Percentiles rank a stretch among this genome's conserved stretches.
Conservation (phyloP, 1,140 invertebrate species). For the Pseudomyrmex flavicornis region DNA sequence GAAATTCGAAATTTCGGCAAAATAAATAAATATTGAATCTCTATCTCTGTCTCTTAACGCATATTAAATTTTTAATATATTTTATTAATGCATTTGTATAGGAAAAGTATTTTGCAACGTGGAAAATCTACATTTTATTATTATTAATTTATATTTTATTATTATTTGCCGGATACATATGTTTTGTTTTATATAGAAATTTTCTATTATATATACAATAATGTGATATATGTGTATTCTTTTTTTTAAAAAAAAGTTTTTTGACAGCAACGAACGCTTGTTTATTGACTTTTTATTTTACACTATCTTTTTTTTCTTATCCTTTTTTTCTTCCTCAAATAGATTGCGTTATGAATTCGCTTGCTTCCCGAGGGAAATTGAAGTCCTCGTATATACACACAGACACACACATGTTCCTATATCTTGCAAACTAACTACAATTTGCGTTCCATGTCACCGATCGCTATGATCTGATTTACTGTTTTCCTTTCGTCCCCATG, state of each 20-base stretch:
- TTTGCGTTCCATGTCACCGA: slow-evolving; percentile 46
- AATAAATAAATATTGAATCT: not conserved
- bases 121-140: too few relatives aligned
- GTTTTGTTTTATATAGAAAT: not conserved
- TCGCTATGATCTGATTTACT: slow-evolving; percentile 30
- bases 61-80: not conserved
- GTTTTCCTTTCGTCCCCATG: slow-evolving; percentile 3
- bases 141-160: too few relatives aligned
- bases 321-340: not conserved
- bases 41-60: not conserved
- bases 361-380: slow-evolving; percentile 60
- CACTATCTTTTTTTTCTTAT: not conserved
- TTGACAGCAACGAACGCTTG: not conserved
- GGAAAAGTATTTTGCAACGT: too few relatives aligned
- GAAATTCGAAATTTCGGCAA: not conserved
- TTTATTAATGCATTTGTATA: not conserved
- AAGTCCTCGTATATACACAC: not conserved
- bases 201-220: not conserved
- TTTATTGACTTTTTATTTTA: slow-evolving; percentile 10
- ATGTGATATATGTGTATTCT: too few relatives aligned
- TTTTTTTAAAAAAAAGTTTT: too few relatives aligned
- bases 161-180: not conserved
- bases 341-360: slow-evolving; percentile 65
- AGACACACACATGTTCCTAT: not conserved
- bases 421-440: slow-evolving; percentile 52